phyloP scores from a whole-genome alignment of 2,113 vertebrate species.

The Ifrita kowaldi region DNA sequence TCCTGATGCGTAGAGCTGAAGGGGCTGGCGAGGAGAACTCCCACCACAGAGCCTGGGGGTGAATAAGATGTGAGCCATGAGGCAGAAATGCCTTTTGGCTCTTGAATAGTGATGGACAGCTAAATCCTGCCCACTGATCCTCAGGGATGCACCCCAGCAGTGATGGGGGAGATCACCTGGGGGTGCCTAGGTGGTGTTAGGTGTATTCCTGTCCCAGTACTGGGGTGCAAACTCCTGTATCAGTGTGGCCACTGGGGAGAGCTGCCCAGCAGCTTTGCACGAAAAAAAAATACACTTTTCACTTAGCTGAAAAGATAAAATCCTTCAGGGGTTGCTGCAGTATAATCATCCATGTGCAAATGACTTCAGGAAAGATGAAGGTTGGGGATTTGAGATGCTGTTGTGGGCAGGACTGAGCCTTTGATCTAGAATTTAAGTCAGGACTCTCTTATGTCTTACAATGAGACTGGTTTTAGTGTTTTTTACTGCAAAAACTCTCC shows the following conservation, averaged over 20 bases:
- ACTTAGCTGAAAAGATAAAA: background rate
- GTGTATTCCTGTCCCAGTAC: background rate
- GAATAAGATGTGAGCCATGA: background rate
- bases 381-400: background rate
- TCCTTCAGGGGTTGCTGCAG: background rate
- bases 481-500: background rate
- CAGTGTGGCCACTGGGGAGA: background rate
- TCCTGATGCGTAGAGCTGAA: background rate
- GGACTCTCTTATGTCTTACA: background rate
- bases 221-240: background rate
- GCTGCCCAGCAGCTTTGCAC: background rate
- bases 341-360: background rate
- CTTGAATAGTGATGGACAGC: background rate
- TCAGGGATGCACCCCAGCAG: background rate
- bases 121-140: background rate
- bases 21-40: background rate
- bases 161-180: background rate
- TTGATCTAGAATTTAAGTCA: background rate
- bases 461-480: background rate
- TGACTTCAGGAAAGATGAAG: background rate
- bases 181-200: background rate
- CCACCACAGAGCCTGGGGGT: background rate
- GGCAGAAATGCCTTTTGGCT: background rate
- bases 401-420: background rate
- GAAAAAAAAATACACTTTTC: background rate